Base-by-base conservation (phyloP, 2,797 vertebrate genomes). In the Helarctos malayanus region DNA sequence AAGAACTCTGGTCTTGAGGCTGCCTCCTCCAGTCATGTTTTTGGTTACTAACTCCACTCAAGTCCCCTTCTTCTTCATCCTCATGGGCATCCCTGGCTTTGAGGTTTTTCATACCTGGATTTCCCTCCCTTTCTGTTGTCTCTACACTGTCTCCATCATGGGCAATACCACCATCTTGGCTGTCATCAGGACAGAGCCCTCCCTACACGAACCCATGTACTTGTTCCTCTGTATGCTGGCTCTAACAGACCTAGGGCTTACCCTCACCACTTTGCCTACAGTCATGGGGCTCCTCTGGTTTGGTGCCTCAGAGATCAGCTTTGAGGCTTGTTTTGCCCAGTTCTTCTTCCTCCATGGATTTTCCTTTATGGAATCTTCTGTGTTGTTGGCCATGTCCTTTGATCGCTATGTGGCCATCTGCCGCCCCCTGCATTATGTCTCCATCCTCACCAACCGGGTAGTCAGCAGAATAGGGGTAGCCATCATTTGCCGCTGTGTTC, bases 191-290 rank as follows among this genome's bases (percentile, higher is more conserved):
- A 65, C 91, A 1, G 97, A 97, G 19, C 88, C 97, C 68, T 97
- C 91, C 5, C 98, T 99, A 63, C 98, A 98, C 83, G 96, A 97
- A 86, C 99, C 99, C 92, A 99, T 99, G 99, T 98, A 99, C 96
- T 61, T 98, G 16, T 98, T 99, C 45, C 98, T 99, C 75, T 98
- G 98, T 86, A 49, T 57, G 8, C 98, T 99, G 18, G 99, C 99
- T 10, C 3, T 89, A 29, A 45, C 81, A 7, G 91, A 93, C 49
- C 79, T 96, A 71, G 84, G 56, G 10, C 79, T 95, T 0, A 76
- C 98, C 49, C 97, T 98, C 0, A 98, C 98, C 0, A 91, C 99
- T 45, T 98, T 99, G 57, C 96, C 97, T 16, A 98, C 98, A 19
- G 7, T 98, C 82, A 97, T 99, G 54, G 98, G 97, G 4, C 92